Evolutionary conservation across 2,888 invertebrate species (phyloP).

Genomic region (Orchesellides sinensis): DNA sequence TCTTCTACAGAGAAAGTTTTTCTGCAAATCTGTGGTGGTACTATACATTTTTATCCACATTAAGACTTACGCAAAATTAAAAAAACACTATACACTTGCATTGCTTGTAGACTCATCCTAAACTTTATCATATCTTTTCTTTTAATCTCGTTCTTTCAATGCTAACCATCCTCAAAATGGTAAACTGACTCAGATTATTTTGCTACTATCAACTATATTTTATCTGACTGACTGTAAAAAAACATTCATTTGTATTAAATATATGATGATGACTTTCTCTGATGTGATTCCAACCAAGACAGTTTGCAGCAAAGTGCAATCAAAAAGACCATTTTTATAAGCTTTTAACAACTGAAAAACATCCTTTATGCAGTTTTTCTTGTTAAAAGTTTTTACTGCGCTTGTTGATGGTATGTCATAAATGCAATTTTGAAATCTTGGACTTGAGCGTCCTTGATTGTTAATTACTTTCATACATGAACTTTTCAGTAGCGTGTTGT

Average conservation of each 20-base stretch:
- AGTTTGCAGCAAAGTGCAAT: neutral
- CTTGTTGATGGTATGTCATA: slow-evolving; percentile 24
- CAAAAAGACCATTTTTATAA: neutral
- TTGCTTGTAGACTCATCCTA: neutral
- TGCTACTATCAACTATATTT: neutral
- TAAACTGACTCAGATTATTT: neutral
- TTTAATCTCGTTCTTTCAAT: neutral
- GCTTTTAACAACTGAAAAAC: neutral
- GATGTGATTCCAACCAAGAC: slow-evolving; percentile 31
- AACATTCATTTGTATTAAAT: neutral
- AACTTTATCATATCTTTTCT: neutral
- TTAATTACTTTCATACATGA: slow-evolving; percentile 37
- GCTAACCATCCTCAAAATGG: slow-evolving; percentile 11
- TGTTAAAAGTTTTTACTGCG: slow-evolving; percentile 2
- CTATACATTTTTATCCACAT: no score
- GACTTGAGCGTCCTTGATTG: slow-evolving; percentile 55
- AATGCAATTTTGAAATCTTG: slow-evolving; percentile 29
- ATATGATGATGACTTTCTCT: slow-evolving; percentile 38
- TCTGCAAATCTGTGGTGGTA: no score
- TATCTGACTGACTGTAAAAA: slow-evolving; percentile 2
- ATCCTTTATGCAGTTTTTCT: neutral
- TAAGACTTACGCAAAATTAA: no score
- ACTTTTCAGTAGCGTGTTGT: slow-evolving; percentile 8
- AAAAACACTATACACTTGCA: no score
- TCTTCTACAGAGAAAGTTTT: no score